These are phyloP conservation scores for Cremastinae sp. DNA, from an alignment of 2,888 invertebrate species.

Conservation along the genomic window DNA sequence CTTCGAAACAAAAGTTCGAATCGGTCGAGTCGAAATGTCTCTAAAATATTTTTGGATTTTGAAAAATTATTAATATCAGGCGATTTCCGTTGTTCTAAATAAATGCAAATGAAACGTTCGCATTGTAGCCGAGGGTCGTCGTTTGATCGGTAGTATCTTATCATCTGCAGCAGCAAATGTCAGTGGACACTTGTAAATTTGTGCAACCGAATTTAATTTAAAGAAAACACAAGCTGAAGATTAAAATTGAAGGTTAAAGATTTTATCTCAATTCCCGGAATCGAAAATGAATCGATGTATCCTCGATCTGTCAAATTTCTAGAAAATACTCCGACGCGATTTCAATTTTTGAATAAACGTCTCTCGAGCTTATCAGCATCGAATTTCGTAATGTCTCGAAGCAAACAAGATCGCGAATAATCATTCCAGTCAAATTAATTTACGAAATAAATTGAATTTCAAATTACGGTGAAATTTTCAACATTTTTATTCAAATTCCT, in stretches of 20 bases:
- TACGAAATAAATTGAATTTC: too few species aligned
- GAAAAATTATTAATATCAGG: neutral
- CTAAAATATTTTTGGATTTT: neutral
- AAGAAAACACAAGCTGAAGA: neutral
- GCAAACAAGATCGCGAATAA: too few species aligned
- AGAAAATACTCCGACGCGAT: too few species aligned
- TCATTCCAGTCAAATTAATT: too few species aligned
- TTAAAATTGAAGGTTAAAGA: slow-evolving; percentile 14
- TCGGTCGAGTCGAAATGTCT: too few species aligned
- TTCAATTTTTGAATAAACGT: too few species aligned
- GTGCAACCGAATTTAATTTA: neutral
- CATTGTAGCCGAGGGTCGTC: slow-evolving; percentile 16
- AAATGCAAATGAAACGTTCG: neutral
- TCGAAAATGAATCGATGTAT: neutral
- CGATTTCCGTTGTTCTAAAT: neutral
- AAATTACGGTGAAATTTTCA: too few species aligned
- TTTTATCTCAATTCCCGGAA: neutral
- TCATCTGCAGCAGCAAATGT: slow-evolving; percentile 1
- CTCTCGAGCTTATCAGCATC: too few species aligned
- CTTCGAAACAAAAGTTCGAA: too few species aligned
- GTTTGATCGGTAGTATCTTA: slow-evolving; percentile 34
- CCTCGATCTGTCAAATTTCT: too few species aligned
- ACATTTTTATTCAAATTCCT: too few species aligned
- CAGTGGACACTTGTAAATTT: slow-evolving; percentile 8
- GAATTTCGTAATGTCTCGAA: too few species aligned